These are phyloP conservation scores for Pogonocherus hispidulus DNA, from an alignment of 2,888 invertebrate species.

Conservation along the genomic window DNA sequence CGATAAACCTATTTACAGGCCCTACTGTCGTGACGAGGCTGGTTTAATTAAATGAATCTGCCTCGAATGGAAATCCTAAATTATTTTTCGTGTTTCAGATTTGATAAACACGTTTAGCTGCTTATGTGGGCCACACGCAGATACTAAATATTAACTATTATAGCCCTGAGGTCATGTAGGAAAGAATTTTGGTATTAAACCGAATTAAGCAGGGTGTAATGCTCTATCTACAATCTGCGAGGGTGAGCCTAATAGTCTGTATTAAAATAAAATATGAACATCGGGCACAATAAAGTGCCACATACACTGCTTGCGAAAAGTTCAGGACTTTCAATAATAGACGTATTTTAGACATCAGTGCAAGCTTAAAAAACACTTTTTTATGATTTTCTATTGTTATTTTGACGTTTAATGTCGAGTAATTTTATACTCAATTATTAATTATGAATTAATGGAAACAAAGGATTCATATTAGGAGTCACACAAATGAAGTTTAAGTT, in stretches of 20 bases:
- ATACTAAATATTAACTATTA: constrained; percentile 25
- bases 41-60: background rate
- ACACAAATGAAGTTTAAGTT: too few species aligned
- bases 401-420: too few species aligned
- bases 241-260: background rate
- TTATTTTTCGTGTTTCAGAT: constrained; percentile 16
- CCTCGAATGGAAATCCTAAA: background rate
- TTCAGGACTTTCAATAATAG: too few species aligned
- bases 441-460: too few species aligned
- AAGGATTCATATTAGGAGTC: too few species aligned
- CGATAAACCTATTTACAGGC: background rate
- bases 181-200: background rate
- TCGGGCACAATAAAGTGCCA: background rate
- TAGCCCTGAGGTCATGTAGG: background rate
- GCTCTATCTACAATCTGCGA: background rate
- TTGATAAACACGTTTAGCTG: constrained; percentile 12
- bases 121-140: constrained; percentile 14
- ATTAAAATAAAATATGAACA: too few species aligned
- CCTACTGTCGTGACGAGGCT: background rate
- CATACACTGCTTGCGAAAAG: too few species aligned
- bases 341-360: too few species aligned
- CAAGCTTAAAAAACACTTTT: too few species aligned
- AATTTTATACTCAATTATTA: too few species aligned
- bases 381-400: too few species aligned
- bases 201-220: background rate